phyloP scores from a whole-genome alignment of 2,888 invertebrate genomes.

The Pachymerium ferrugineum region DNA sequence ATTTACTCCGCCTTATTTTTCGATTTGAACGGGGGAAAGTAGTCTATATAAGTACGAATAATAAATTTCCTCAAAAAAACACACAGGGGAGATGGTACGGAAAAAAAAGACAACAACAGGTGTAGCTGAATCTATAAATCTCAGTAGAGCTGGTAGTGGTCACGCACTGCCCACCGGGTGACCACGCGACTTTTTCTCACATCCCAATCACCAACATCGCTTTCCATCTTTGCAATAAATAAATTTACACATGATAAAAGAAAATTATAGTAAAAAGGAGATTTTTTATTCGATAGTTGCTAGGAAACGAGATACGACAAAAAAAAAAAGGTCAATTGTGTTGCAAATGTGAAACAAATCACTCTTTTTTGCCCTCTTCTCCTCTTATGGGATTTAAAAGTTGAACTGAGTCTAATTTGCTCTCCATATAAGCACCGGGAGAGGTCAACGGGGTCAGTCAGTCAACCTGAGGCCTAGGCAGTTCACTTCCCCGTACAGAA shows the following conservation, averaged over 20 bases:
- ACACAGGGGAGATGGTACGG: too few relatives aligned
- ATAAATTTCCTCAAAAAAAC: background rate
- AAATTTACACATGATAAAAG: background rate
- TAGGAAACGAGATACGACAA: too few relatives aligned
- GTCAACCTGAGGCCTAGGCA: slow-evolving; percentile 6
- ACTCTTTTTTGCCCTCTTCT: background rate
- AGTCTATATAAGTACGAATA: background rate
- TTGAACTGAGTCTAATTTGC: slow-evolving; percentile 15
- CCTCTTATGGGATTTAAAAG: background rate
- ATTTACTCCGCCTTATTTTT: background rate
- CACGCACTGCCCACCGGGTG: slow-evolving; percentile 11
- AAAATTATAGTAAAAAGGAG: background rate
- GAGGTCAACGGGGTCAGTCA: slow-evolving; percentile 3
- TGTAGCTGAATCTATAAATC: background rate
- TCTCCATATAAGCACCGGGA: background rate
- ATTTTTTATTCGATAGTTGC: background rate
- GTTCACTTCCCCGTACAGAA: slow-evolving; percentile 13
- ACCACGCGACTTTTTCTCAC: slow-evolving; percentile 2
- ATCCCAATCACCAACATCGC: background rate
- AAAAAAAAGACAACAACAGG: background rate
- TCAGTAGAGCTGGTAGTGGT: background rate
- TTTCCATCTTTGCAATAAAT: background rate
- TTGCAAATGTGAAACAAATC: background rate
- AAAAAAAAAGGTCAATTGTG: too few relatives aligned
- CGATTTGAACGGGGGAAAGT: background rate